Conservation (phyloP, 2,113 vertebrate genomes). For the Ophiodon elongatus region DNA sequence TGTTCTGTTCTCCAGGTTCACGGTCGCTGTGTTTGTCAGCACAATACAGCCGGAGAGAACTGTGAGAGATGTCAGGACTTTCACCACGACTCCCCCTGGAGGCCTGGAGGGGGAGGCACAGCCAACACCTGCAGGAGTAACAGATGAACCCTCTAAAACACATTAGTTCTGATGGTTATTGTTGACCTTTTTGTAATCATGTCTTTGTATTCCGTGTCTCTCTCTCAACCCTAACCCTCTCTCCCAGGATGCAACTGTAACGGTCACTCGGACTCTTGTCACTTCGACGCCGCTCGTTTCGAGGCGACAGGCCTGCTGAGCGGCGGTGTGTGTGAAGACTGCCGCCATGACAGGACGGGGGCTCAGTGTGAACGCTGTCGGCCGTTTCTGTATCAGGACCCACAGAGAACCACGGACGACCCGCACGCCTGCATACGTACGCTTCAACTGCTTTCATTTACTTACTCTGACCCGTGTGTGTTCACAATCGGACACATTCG, state of each 20-base stretch:
- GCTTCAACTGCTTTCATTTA: constrained; percentile 29
- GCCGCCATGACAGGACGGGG: constrained; percentile 86
- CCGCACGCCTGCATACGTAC: constrained; percentile 84
- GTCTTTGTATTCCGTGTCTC: neutral
- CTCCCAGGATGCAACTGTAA: constrained; percentile 89
- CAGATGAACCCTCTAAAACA: no score
- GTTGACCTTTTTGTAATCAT: no score
- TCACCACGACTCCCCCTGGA: constrained; percentile 91
- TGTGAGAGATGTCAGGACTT: constrained; percentile 90
- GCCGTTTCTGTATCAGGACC: constrained; percentile 85
- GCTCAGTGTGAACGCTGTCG: constrained; percentile 87
- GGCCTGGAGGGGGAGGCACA: constrained; percentile 82
- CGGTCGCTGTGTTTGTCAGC: constrained; percentile 87
- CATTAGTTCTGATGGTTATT: no score
- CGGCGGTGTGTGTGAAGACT: constrained; percentile 89
- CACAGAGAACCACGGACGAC: constrained; percentile 78
- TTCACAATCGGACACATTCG: neutral
- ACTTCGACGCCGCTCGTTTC: constrained; percentile 84
- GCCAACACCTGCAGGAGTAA: constrained; percentile 87
- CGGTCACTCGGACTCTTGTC: constrained; percentile 87
- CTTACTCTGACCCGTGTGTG: neutral
- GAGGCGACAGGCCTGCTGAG: constrained; percentile 78
- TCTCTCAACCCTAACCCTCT: no score
- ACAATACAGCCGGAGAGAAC: constrained; percentile 88
- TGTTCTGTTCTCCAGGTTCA: constrained; percentile 85